Evolutionary conservation across 2,113 vertebrate species (phyloP).

Genomic region (Syngnathus scovelli): DNA sequence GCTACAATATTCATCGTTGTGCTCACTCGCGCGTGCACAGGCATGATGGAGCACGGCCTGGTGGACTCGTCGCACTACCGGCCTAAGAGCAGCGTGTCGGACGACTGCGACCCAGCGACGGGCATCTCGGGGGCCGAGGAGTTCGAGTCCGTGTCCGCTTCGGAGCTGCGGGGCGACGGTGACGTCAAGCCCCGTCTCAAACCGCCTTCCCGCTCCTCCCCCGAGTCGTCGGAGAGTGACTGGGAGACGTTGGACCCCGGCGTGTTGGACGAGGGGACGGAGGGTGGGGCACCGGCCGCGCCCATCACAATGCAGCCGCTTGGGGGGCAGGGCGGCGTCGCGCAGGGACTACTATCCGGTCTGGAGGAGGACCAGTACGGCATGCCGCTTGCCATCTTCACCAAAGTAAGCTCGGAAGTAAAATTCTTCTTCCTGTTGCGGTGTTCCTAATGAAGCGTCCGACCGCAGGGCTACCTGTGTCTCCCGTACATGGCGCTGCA

Average conservation of each 20-base stretch:
- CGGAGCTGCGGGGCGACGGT: slow-evolving; percentile 42
- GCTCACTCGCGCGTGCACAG: slow-evolving; percentile 53
- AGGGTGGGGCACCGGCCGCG: slow-evolving; percentile 42
- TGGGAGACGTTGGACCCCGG: slow-evolving; percentile 94
- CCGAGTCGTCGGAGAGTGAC: slow-evolving; percentile 88
- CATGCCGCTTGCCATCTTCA: slow-evolving; percentile 89
- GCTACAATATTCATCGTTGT: too few relatives aligned
- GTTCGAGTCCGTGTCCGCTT: slow-evolving; percentile 65
- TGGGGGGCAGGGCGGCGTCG: slow-evolving; percentile 55
- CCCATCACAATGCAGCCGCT: slow-evolving; percentile 82
- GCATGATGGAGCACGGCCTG: slow-evolving; percentile 94
- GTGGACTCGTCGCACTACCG: slow-evolving; percentile 88
- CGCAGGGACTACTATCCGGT: slow-evolving; percentile 85
- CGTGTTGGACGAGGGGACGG: slow-evolving; percentile 72
- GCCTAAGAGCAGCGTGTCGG: slow-evolving; percentile 81
- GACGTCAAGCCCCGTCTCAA: slow-evolving; percentile 61
- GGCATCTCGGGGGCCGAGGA: slow-evolving; percentile 58
- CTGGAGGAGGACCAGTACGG: slow-evolving; percentile 92
- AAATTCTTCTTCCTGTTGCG: not conserved
- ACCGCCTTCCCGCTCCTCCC: slow-evolving; percentile 73
- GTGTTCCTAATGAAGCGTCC: not conserved
- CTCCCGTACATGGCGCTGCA: slow-evolving; percentile 97
- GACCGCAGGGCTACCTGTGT: slow-evolving; percentile 89
- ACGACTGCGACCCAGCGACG: slow-evolving; percentile 69
- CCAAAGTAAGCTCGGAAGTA: slow-evolving; percentile 76